Conservation (phyloP, 2,113 vertebrate species). For the Phodopus roborovskii region DNA sequence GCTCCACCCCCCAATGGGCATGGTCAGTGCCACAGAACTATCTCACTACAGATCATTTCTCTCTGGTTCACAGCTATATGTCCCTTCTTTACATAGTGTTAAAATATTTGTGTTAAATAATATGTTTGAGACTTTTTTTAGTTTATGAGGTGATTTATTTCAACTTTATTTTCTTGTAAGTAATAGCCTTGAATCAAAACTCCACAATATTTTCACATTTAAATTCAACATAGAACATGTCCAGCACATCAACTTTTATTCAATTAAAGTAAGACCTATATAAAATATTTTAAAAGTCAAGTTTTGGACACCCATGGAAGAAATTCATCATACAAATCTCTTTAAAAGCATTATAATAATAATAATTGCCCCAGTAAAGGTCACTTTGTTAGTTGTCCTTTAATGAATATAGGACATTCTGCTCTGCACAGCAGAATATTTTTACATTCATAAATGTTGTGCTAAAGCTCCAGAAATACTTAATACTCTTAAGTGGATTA, state of each 20-base stretch:
- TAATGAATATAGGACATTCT: conserved; percentile 68
- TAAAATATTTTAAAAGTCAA: conserved; percentile 39
- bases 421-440: conserved; percentile 60
- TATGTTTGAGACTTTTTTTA: not conserved
- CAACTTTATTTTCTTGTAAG: not conserved
- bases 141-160: not conserved
- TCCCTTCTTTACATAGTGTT: conserved; percentile 13
- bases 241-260: conserved; percentile 32
- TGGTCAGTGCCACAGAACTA: no score
- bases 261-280: conserved; percentile 17
- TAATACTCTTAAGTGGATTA: conserved; percentile 80
- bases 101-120: conserved; percentile 20
- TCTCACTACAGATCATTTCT: no score
- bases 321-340: conserved; percentile 50
- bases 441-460: conserved; percentile 72
- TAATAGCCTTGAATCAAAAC: conserved; percentile 44
- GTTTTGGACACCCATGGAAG: conserved; percentile 21
- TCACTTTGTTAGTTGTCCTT: conserved; percentile 50
- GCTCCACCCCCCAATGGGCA: no score
- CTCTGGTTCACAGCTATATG: not conserved
- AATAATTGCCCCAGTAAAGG: conserved; percentile 28
- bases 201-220: conserved; percentile 34
- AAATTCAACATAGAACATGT: conserved; percentile 21
- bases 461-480: conserved; percentile 58
- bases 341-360: conserved; percentile 42